Evolutionary conservation across 2,888 invertebrate species (phyloP).

Genomic region (Drosophila emarginata): DNA sequence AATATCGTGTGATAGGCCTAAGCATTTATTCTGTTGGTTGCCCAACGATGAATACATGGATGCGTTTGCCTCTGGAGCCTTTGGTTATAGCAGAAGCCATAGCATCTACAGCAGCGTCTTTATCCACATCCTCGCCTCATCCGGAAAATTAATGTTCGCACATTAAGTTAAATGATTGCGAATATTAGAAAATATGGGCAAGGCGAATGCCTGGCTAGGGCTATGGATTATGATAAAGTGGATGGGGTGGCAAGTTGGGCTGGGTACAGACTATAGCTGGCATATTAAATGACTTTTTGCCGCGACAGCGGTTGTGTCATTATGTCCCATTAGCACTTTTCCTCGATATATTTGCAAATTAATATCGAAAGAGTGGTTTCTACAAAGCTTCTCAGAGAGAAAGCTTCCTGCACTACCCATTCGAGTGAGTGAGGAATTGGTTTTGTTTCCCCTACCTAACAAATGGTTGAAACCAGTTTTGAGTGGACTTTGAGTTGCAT

Average conservation of each 20-base stretch:
- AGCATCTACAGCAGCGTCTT: constrained; percentile 13
- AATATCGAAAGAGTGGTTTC: constrained; percentile 46
- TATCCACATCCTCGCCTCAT: constrained; percentile 36
- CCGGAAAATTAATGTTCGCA: constrained; percentile 66
- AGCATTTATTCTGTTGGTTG: constrained; percentile 51
- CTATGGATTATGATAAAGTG: constrained; percentile 8
- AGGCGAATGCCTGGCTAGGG: constrained; percentile 48
- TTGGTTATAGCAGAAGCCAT: not conserved
- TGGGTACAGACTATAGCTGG: not conserved
- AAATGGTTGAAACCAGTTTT: constrained; percentile 15
- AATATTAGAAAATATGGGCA: constrained; percentile 74
- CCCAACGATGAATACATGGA: constrained; percentile 53
- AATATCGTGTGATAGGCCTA: constrained; percentile 68
- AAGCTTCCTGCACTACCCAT: not conserved
- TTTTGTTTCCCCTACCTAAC: constrained; percentile 13
- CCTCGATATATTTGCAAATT: constrained; percentile 66
- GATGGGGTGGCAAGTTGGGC: not conserved
- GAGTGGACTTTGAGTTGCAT: constrained; percentile 17
- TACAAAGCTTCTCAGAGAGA: not conserved
- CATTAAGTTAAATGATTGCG: constrained; percentile 75
- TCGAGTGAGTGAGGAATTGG: not conserved
- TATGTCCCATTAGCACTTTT: constrained; percentile 72
- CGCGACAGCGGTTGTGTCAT: constrained; percentile 68
- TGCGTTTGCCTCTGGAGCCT: constrained; percentile 24
- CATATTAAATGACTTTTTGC: constrained; percentile 63